Evolutionary conservation across 2,888 invertebrate genomes (phyloP), one percentile per base, ranked within the genome.

Genomic region (Lottia gigantea): DNA sequence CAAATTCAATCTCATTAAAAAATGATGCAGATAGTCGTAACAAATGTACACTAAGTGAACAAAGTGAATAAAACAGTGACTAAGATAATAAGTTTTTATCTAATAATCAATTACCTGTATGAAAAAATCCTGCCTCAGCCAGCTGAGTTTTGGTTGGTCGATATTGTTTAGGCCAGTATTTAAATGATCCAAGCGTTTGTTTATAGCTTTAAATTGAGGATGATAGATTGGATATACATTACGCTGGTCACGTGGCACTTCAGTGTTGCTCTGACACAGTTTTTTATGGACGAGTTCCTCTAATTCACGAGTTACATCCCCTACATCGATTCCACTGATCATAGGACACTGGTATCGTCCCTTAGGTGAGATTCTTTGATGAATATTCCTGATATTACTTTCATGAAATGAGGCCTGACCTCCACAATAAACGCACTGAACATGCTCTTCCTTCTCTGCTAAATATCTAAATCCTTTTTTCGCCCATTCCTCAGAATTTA

Each of bases 361-460:
- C 19, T 55, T 55, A 14, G 55, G 55, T 55, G 55, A 55, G 19
- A 55, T 55, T 55, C 12, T 55, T 19, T 55, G 8, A 23, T 55
- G 55, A 23, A 55, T 23, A 55, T 55, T 23, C 15, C 11, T 23
- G 2, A 55, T 55, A 23, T 55, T 55, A 2, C 8, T 19, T 23
- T 55, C 55, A 12, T 23, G 19, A 16, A 23, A 55, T 23, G 55
- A 55, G 19, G 23, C 23, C 23, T 23, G 19, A 1, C 55, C 55
- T 23, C 19, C 55, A 55, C 55, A 55, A 55, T 55, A 55, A 19
- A 55, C 55, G 19, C 55, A 55, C 23, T 55, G 55, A 55, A 55
- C 55, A 23, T 23, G 19, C 0, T 55, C 12, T 19, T 16, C 12
- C 1, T 19, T 16, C 1, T 40, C 40, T 40, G 40, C 40, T 23